Evolutionary conservation across 2,113 vertebrate genomes (phyloP).

Genomic region (Phaethornis superciliosus): DNA sequence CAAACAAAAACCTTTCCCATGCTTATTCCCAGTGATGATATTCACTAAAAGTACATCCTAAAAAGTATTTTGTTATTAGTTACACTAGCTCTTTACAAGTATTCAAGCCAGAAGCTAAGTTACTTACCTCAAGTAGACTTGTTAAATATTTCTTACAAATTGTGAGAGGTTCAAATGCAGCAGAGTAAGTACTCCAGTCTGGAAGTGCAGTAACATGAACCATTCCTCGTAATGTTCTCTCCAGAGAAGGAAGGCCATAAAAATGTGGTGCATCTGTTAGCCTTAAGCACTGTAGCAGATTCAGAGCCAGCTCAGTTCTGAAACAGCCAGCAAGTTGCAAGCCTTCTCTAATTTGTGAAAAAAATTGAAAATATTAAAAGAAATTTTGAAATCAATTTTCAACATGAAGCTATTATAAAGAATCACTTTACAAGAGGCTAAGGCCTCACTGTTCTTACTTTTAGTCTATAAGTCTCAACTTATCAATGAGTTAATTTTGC

Average conservation of each 20-base stretch:
- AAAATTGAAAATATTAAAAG: not conserved
- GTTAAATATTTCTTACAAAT: conserved; percentile 90
- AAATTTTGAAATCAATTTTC: not conserved
- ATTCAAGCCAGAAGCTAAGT: not conserved
- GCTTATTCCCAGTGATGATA: not conserved
- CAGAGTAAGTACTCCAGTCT: conserved; percentile 87
- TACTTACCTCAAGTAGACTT: conserved; percentile 88
- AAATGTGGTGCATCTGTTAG: conserved; percentile 91
- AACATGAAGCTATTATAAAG: not conserved
- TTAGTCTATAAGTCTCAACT: not conserved
- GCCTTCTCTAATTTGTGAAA: conserved; percentile 77
- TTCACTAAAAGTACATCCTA: not conserved
- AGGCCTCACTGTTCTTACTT: not conserved
- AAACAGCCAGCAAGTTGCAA: conserved; percentile 82
- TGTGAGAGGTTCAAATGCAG: conserved; percentile 73
- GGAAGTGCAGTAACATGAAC: conserved; percentile 86
- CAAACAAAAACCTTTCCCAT: not conserved
- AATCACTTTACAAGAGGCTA: not conserved
- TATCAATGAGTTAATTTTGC: not conserved
- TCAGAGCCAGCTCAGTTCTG: conserved; percentile 86
- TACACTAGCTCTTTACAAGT: not conserved
- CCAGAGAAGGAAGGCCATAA: conserved; percentile 93
- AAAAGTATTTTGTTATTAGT: not conserved
- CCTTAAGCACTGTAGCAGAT: conserved; percentile 87
- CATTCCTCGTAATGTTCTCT: conserved; percentile 89